Conservation (phyloP, 2,888 invertebrate genomes). For the Cepaea hortensis region DNA sequence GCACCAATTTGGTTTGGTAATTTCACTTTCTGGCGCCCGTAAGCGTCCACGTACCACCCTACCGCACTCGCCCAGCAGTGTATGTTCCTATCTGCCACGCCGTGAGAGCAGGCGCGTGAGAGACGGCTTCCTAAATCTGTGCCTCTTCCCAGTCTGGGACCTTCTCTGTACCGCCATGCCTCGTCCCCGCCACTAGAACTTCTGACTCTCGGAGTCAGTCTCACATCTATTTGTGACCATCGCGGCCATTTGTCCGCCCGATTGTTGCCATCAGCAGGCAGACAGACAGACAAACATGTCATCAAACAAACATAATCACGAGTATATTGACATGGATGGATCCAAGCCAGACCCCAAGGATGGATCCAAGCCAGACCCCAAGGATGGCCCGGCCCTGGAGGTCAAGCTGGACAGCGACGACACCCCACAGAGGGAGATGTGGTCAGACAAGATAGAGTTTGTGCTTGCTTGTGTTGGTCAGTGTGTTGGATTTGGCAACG, state of each 20-base stretch:
- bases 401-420: constrained; percentile 43
- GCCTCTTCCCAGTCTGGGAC: neutral
- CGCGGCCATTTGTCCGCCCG: neutral
- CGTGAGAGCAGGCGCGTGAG: too few species aligned
- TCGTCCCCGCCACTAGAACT: neutral
- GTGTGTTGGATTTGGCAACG: constrained; percentile 68
- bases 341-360: constrained; percentile 24
- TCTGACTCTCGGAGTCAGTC: neutral
- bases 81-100: too few species aligned
- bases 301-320: constrained; percentile 27
- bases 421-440: constrained; percentile 56
- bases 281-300: neutral
- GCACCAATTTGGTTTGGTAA: too few species aligned
- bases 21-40: too few species aligned
- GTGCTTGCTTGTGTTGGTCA: constrained; percentile 66
- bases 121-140: neutral
- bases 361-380: constrained; percentile 41
- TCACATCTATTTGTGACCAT: neutral
- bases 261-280: neutral
- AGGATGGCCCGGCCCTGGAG: constrained; percentile 48
- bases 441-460: constrained; percentile 66
- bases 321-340: constrained; percentile 50
- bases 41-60: too few species aligned
- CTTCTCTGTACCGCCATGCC: neutral
- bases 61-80: too few species aligned